Evolutionary conservation across 2,888 invertebrate genomes (phyloP).

Genomic region (Aleiodes alternator): DNA sequence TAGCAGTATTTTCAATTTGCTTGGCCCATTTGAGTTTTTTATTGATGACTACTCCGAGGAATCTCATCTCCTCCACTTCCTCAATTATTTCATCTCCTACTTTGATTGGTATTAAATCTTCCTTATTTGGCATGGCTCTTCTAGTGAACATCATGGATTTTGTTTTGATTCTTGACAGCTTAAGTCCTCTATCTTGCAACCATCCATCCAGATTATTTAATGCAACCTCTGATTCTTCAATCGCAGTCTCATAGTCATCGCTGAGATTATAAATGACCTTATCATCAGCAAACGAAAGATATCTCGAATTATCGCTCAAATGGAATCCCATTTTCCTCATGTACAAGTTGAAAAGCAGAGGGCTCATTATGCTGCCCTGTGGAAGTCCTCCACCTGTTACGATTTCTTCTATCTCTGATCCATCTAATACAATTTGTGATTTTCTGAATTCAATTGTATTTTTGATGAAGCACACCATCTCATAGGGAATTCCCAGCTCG

Average conservation of each 20-base stretch:
- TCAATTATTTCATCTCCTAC: not conserved
- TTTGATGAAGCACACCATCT: no score
- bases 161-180: not conserved
- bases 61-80: not conserved
- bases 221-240: not conserved
- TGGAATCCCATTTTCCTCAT: not conserved
- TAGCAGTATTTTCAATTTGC: not conserved
- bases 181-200: not conserved
- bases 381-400: not conserved
- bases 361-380: not conserved
- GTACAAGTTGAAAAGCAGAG: not conserved
- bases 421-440: no score
- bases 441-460: no score
- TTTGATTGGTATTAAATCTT: no score
- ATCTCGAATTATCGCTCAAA: not conserved
- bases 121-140: not conserved
- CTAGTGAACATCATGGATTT: constrained; percentile 1
- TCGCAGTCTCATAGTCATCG: not conserved
- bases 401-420: not conserved
- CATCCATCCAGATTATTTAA: not conserved
- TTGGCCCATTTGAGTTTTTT: not conserved
- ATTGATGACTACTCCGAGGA: not conserved
- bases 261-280: not conserved
- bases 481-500: not conserved
- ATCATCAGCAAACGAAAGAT: not conserved